phyloP scores from a whole-genome alignment of 2,888 invertebrate genomes.

The Diplolepis rosae region DNA sequence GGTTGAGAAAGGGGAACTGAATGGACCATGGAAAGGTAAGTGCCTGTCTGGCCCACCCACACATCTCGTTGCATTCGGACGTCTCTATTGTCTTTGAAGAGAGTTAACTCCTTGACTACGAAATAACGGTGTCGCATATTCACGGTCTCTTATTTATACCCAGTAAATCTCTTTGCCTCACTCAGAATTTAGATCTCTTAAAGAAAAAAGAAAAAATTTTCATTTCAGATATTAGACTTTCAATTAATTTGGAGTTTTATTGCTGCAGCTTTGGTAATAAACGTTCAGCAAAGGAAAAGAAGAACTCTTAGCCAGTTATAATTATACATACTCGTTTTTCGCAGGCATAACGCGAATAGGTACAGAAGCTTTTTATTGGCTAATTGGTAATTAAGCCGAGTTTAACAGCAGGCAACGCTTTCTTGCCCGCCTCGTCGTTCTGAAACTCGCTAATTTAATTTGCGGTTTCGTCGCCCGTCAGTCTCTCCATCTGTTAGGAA shows the following conservation, averaged over 20 bases:
- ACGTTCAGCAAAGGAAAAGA: too few species aligned
- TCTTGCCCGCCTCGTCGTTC: slow-evolving; percentile 66
- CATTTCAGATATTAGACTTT: too few species aligned
- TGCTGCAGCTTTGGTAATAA: too few species aligned
- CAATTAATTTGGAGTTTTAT: too few species aligned
- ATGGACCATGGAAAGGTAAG: slow-evolving; percentile 45
- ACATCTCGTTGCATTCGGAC: slow-evolving; percentile 54
- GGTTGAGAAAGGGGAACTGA: slow-evolving; percentile 49
- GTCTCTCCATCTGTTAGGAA: background rate
- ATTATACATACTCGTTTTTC: background rate
- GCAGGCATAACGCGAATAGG: background rate
- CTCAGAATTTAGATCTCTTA: too few species aligned
- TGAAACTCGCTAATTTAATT: slow-evolving; percentile 71
- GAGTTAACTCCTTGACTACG: slow-evolving; percentile 42
- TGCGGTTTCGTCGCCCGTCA: slow-evolving; percentile 68
- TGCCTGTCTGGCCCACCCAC: slow-evolving; percentile 52
- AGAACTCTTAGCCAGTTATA: background rate
- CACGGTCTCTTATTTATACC: slow-evolving; percentile 20
- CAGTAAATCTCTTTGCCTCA: slow-evolving; percentile 1
- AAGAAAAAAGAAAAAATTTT: too few species aligned
- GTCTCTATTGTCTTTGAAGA: slow-evolving; percentile 57
- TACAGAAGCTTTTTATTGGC: slow-evolving; percentile 63
- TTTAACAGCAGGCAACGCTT: slow-evolving; percentile 70
- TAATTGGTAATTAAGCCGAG: slow-evolving; percentile 72
- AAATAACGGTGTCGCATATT: slow-evolving; percentile 43